Percentiles rank a stretch among this genome's conserved stretches.
phyloP scores from a whole-genome alignment of 2,888 invertebrate genomes.

The Scaptomyza flava region DNA sequence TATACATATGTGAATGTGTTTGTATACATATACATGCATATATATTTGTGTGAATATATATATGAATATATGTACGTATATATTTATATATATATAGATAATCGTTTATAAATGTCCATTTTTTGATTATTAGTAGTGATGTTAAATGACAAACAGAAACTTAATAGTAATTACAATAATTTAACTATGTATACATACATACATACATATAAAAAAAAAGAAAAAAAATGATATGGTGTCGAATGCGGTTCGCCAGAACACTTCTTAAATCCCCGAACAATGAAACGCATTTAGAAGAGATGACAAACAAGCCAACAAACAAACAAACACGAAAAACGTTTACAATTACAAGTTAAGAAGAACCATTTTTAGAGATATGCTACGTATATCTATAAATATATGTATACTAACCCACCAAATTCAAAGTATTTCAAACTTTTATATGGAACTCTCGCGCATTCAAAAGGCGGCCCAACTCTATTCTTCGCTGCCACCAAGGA shows the following conservation, averaged over 20 bases:
- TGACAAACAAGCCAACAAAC: slow-evolving; percentile 7
- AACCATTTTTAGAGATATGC: slow-evolving; percentile 74
- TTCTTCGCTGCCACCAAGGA: slow-evolving; percentile 14
- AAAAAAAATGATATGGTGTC: slow-evolving; percentile 29
- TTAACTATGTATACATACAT: slow-evolving; percentile 57
- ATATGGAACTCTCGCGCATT: slow-evolving; percentile 46
- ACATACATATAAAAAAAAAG: slow-evolving; percentile 8
- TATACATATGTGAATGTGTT: slow-evolving; percentile 57
- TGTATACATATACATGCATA: slow-evolving; percentile 58
- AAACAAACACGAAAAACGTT: slow-evolving; percentile 49
- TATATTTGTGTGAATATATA: slow-evolving; percentile 26
- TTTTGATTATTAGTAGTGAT: slow-evolving; percentile 83
- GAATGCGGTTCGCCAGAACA: slow-evolving; percentile 27
- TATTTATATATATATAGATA: slow-evolving; percentile 60
- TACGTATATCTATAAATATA: slow-evolving; percentile 71
- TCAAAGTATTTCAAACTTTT: slow-evolving; percentile 81
- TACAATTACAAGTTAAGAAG: slow-evolving; percentile 69
- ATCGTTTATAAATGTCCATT: slow-evolving; percentile 83
- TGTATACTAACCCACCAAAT: slow-evolving; percentile 80
- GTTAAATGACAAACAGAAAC: slow-evolving; percentile 65
- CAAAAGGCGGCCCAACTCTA: slow-evolving; percentile 34
- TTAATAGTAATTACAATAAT: slow-evolving; percentile 67
- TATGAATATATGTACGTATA: slow-evolving; percentile 51
- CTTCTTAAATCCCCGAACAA: slow-evolving; percentile 29
- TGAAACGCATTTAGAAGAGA: slow-evolving; percentile 57